Base-by-base conservation (phyloP, 1,140 invertebrate species). In the Bemisia tabaci region DNA sequence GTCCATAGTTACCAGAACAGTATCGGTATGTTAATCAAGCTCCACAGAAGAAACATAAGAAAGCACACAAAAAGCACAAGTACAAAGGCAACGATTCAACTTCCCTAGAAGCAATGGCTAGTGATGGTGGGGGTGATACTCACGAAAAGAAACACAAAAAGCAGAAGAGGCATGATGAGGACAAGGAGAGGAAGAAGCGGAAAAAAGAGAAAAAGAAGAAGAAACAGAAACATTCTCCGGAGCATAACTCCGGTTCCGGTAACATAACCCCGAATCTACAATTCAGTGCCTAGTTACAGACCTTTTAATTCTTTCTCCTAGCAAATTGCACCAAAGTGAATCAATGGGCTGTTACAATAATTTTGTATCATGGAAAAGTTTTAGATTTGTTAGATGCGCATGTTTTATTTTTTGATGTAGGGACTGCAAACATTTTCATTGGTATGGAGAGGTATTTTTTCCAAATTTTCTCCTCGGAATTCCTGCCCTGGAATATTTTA, bases 111-210 rank as follows among this genome's bases (percentile, higher is more conserved):
- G 66, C 65, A n/a, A 68, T 66, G 48, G 77, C 68, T 72, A 76
- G 80, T 74, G 81, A 85, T 70, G 84, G 86, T 63, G 86, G 86
- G 0, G 82, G 85, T 33, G 91, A 93, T 74, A 88, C 88, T 26
- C 91, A 94, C 73, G 92, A 96, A 75, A 95, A 95, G 82, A 96
- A 95, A 76, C 92, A 95, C 75, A 97, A 96, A 80, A 96, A 95
- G 74, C 91, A 95, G 73, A 95, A 95, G 74, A 81, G 91, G 23
- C 91, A 94, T 71, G 92, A 96, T 71, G 93, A 96, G 67, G 93
- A 95, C 71, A 95, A 96, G 72, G 92, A 96, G 74, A 82, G 92
- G 33, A 94, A 93, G 78, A 95, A 95, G 73, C 83, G 92, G 72
- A 95, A 95, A 84, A 96, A 96, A 79, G 92, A 96, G 73, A 94